Conservation (phyloP, 1,140 invertebrate species). For the Amphibalanus amphitrite region DNA sequence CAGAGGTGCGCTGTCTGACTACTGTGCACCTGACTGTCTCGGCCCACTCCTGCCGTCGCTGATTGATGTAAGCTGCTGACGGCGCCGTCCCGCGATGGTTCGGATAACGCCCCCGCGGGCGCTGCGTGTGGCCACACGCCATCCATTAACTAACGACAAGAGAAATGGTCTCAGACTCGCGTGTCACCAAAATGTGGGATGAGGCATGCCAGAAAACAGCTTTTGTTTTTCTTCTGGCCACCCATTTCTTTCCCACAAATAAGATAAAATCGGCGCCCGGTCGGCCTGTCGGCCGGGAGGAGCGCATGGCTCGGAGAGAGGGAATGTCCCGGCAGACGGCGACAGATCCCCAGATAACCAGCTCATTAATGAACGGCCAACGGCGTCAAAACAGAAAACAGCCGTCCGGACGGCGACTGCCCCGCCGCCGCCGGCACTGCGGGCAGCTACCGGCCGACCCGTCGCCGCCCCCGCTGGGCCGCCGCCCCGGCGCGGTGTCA, state of each 20-base stretch:
- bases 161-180: not conserved
- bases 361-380: not conserved
- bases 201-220: constrained; percentile 1
- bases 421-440: too few species aligned
- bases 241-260: not conserved
- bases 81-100: not conserved
- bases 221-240: not conserved
- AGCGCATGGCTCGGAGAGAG: not conserved
- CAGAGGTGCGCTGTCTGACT: too few species aligned
- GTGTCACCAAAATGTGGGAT: not conserved
- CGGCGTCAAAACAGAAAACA: constrained; percentile 1
- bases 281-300: too few species aligned
- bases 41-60: not conserved
- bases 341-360: not conserved
- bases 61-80: not conserved
- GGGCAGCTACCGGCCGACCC: not conserved
- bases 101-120: not conserved
- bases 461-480: too few species aligned
- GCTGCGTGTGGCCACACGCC: not conserved
- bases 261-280: not conserved
- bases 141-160: not conserved
- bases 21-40: too few species aligned
- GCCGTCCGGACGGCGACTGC: too few species aligned
- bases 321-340: not conserved
- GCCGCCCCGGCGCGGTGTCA: too few species aligned